phyloP scores from a whole-genome alignment of 2,797 vertebrate genomes.

The Margarornis squamiger region DNA sequence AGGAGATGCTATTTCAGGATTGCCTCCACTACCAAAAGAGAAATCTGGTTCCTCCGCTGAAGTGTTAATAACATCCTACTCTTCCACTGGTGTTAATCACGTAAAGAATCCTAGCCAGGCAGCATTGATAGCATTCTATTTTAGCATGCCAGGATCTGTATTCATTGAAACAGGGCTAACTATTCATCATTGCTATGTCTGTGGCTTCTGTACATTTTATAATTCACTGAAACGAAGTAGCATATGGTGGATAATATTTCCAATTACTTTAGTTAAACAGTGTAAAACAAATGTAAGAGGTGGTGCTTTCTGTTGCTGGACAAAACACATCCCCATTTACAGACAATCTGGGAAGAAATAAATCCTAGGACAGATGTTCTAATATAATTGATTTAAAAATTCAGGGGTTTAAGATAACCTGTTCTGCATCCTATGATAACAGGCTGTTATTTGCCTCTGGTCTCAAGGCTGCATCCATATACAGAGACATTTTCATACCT shows the following conservation, averaged over 20 bases:
- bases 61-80: not conserved
- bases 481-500: not conserved
- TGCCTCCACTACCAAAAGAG: not conserved
- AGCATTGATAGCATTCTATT: not conserved
- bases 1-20: not conserved
- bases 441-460: not conserved
- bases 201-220: slow-evolving; percentile 11
- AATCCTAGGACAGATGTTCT: not conserved
- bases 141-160: not conserved
- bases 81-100: not conserved
- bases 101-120: not conserved
- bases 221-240: not conserved
- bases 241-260: slow-evolving; percentile 30
- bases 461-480: not conserved
- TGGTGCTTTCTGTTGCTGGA: not conserved
- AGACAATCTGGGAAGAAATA: not conserved
- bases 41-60: not conserved
- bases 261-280: slow-evolving; percentile 4
- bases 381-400: not conserved
- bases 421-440: not conserved
- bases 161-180: not conserved
- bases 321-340: not conserved
- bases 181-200: not conserved
- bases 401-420: not conserved
- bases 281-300: not conserved